Conservation (phyloP, 2,113 vertebrate species). For the Cynopterus brachyotis region DNA sequence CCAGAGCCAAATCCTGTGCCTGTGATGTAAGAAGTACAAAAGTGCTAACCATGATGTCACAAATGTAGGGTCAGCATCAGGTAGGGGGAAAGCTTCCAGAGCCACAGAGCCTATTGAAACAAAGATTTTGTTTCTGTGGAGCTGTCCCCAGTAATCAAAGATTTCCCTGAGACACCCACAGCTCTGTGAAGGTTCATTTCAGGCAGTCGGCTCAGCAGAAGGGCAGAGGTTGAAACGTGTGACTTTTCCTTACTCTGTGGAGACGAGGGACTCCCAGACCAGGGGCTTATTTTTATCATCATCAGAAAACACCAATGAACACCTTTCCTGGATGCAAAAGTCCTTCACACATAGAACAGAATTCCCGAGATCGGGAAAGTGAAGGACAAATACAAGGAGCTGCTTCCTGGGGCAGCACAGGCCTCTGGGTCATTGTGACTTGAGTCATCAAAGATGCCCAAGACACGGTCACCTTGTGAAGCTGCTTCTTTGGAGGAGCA, state of each 20-base stretch:
- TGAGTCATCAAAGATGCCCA: not conserved
- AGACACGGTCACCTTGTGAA: not conserved
- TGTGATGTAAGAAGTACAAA: not conserved
- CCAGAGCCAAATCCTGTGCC: slow-evolving; percentile 20
- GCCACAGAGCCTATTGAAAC: slow-evolving; percentile 66
- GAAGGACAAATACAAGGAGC: not conserved
- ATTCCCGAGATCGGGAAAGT: not conserved
- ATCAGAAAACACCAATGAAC: not conserved
- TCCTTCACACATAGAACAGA: not conserved
- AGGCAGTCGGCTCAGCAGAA: not conserved
- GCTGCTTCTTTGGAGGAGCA: not conserved
- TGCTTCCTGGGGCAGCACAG: not conserved
- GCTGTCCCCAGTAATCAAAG: slow-evolving; percentile 63
- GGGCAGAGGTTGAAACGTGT: slow-evolving; percentile 51
- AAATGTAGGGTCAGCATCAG: not conserved
- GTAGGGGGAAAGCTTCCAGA: slow-evolving; percentile 17
- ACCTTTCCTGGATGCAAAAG: not conserved
- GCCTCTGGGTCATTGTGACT: not conserved
- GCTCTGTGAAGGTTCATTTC: slow-evolving; percentile 72
- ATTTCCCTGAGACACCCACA: slow-evolving; percentile 64
- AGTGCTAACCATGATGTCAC: not conserved
- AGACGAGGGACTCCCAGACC: not conserved
- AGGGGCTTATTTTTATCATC: not conserved
- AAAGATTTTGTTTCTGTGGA: slow-evolving; percentile 77
- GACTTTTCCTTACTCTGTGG: not conserved